A percentile compares a stretch with the other conserved stretches of the same genome.
Conservation (phyloP, 35 echinoderm and acorn worm genomes). For the Heliocidaris tuberculata region DNA sequence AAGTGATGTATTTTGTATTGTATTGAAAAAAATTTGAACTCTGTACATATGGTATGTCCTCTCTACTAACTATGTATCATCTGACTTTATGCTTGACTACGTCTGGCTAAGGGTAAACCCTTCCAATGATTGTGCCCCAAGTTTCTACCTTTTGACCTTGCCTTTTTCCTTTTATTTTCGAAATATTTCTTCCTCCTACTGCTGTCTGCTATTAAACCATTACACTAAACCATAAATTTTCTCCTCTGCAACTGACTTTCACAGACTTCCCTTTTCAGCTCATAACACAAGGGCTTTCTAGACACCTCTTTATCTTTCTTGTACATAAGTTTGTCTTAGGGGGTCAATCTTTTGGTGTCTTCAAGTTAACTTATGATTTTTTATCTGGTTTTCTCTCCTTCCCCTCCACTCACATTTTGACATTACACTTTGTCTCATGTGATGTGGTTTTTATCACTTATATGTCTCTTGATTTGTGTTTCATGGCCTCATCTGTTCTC, state of each 20-base stretch:
- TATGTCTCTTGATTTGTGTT: not conserved
- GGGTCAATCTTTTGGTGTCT: not conserved
- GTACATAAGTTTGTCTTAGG: not conserved
- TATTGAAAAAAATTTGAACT: not conserved
- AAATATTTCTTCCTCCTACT: not conserved
- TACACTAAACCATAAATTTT: not conserved
- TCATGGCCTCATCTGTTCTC: not conserved
- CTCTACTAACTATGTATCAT: not conserved
- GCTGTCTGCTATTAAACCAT: not conserved
- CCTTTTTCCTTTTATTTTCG: not conserved
- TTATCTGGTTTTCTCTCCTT: not conserved
- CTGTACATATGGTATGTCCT: not conserved
- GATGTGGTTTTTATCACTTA: not conserved
- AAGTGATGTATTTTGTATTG: not conserved
- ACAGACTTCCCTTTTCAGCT: not conserved
- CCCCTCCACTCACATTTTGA: not conserved
- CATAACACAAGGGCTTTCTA: not conserved
- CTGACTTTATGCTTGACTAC: not conserved
- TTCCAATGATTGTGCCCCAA: not conserved
- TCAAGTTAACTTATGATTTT: not conserved
- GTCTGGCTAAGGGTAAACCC: not conserved
- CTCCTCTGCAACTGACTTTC: not conserved
- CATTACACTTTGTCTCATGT: conserved; percentile 1
- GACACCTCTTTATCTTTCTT: not conserved
- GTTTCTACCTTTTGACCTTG: not conserved